Evolutionary conservation across 2,888 invertebrate species (phyloP).

Genomic region (Leptopilina syphax): DNA sequence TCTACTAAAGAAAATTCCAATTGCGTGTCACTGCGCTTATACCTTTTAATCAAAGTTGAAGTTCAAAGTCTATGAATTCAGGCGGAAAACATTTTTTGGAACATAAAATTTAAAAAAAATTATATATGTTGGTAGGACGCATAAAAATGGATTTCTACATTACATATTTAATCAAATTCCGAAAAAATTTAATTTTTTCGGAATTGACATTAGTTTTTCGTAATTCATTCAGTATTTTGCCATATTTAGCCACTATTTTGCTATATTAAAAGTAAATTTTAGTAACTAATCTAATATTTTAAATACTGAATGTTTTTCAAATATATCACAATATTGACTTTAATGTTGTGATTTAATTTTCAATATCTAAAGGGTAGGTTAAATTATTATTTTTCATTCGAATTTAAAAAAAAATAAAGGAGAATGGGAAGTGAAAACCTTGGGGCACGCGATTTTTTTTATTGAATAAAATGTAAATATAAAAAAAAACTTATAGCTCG

Average conservation of each 20-base stretch:
- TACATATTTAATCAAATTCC: too few species aligned
- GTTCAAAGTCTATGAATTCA: background rate
- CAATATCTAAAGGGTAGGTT: background rate
- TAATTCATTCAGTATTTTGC: too few species aligned
- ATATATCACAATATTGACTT: too few species aligned
- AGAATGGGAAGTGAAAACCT: background rate
- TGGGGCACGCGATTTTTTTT: slow-evolving; percentile 11
- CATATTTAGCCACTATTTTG: too few species aligned
- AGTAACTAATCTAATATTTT: too few species aligned
- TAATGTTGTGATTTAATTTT: background rate
- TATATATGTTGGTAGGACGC: too few species aligned
- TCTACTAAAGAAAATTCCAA: slow-evolving; percentile 4
- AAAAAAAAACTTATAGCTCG: background rate
- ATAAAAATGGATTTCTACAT: too few species aligned
- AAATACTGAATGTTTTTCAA: too few species aligned
- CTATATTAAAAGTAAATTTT: too few species aligned
- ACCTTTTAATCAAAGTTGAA: slow-evolving; percentile 8
- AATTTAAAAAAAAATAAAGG: background rate
- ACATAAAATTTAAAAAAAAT: background rate
- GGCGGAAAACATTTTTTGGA: background rate
- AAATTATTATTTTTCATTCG: background rate
- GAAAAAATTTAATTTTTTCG: too few species aligned
- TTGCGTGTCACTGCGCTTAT: background rate
- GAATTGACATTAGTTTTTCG: too few species aligned
- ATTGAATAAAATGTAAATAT: background rate